A percentile compares a stretch with the other conserved stretches of the same genome.
These are phyloP conservation scores for Camponotus floridanus DNA, from an alignment of 1,140 invertebrate genomes.

Conservation along the genomic window DNA sequence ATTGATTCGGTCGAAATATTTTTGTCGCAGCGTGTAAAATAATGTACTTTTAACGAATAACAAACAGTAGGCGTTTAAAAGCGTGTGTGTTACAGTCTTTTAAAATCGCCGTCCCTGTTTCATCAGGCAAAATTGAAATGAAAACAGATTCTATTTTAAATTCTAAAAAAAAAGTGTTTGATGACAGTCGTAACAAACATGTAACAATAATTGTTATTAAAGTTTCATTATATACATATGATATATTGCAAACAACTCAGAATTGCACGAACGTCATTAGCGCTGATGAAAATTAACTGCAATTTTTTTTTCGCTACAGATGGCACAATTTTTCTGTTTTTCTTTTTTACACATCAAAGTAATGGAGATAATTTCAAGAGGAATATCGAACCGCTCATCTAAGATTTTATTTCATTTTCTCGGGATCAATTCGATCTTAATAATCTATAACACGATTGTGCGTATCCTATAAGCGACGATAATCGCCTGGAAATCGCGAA, in stretches of 20 bases:
- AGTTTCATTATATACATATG: constrained; percentile 40
- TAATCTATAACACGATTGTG: constrained; percentile 21
- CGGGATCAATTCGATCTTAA: background rate
- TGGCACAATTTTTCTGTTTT: no score
- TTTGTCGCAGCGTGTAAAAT: constrained; percentile 58
- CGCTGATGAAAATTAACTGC: background rate
- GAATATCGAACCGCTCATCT: background rate
- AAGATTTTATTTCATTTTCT: background rate
- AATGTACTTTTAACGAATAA: constrained; percentile 60
- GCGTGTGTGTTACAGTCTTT: constrained; percentile 57
- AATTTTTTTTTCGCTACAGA: background rate
- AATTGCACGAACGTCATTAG: background rate
- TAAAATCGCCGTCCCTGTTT: constrained; percentile 42
- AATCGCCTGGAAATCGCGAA: constrained; percentile 58
- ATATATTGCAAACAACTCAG: constrained; percentile 25
- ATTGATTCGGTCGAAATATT: constrained; percentile 62
- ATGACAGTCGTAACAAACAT: constrained; percentile 13
- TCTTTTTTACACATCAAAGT: no score
- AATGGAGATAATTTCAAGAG: background rate
- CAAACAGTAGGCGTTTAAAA: constrained; percentile 56
- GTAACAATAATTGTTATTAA: constrained; percentile 46
- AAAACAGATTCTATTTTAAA: constrained; percentile 51
- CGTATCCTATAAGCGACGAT: constrained; percentile 62
- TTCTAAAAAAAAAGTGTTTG: constrained; percentile 39
- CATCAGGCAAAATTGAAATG: constrained; percentile 47